A percentile compares a stretch with the other conserved stretches of the same genome.
phyloP scores from a whole-genome alignment of 2,113 vertebrate species.

The Damaliscus lunatus region DNA sequence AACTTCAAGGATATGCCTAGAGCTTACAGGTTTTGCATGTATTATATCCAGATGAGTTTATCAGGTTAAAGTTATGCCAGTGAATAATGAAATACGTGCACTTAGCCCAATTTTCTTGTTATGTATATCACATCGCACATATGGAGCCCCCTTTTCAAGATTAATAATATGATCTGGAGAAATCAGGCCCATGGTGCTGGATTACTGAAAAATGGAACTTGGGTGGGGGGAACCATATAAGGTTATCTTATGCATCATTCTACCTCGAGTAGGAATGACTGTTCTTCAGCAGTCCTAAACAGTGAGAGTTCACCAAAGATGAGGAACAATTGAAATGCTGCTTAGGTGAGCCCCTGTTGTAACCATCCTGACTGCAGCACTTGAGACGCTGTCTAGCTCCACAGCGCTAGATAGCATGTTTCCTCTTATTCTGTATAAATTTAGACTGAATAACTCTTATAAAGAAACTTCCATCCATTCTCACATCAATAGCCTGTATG shows the following conservation, averaged over 20 bases:
- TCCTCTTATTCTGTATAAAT: not conserved
- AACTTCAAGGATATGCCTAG: constrained; percentile 65
- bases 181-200: constrained; percentile 34
- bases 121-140: constrained; percentile 49
- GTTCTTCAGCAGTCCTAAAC: not conserved
- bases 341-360: not conserved
- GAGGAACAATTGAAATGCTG: not conserved
- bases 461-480: not conserved
- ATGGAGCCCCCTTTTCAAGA: constrained; percentile 39
- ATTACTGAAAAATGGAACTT: constrained; percentile 29
- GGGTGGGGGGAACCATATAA: not conserved
- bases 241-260: constrained; percentile 28
- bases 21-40: constrained; percentile 67
- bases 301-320: not conserved
- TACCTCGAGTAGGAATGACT: not conserved
- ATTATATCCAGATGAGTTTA: constrained; percentile 69
- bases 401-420: not conserved
- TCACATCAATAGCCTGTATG: not conserved
- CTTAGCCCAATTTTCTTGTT: constrained; percentile 56
- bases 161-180: constrained; percentile 40
- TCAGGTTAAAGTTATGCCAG: constrained; percentile 61
- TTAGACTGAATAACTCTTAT: not conserved
- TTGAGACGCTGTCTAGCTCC: not conserved
- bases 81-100: constrained; percentile 61
- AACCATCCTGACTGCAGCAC: not conserved